Percentiles rank a stretch among this genome's conserved stretches.
phyloP scores from a whole-genome alignment of 1,140 invertebrate species.

The Caerostris darwini region DNA sequence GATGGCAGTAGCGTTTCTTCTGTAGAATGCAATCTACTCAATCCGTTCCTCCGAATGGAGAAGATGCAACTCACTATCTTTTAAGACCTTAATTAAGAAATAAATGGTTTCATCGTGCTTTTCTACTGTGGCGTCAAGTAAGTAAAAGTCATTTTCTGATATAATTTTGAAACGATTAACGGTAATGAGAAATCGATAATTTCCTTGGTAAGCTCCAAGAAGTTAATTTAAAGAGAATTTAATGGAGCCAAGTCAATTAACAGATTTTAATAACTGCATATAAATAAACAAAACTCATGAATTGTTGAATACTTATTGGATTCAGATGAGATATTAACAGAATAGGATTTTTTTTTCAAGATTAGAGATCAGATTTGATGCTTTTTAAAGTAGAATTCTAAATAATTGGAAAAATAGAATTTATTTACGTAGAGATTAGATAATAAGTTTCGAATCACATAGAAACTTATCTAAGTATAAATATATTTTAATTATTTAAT shows the following conservation, averaged over 20 bases:
- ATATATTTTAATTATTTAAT: too few species aligned
- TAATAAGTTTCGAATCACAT: too few species aligned
- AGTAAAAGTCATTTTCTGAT: neutral
- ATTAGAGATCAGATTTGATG: too few species aligned
- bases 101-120: neutral
- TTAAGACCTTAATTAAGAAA: constrained; percentile 19
- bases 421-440: too few species aligned
- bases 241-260: constrained; percentile 42
- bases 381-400: too few species aligned
- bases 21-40: too few species aligned
- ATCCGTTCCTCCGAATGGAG: too few species aligned
- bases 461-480: too few species aligned
- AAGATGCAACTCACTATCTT: neutral
- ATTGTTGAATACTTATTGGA: neutral
- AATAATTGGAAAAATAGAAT: too few species aligned
- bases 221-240: constrained; percentile 56
- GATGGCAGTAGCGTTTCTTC: too few species aligned
- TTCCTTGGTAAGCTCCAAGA: neutral
- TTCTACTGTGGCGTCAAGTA: neutral
- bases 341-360: neutral
- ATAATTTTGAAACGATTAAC: constrained; percentile 41
- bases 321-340: constrained; percentile 4
- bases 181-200: constrained; percentile 58
- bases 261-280: constrained; percentile 45
- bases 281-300: neutral